A percentile compares a stretch with the other conserved stretches of the same genome.
These are phyloP conservation scores for Allacma fusca DNA, from an alignment of 2,888 invertebrate species.

Conservation along the genomic window DNA sequence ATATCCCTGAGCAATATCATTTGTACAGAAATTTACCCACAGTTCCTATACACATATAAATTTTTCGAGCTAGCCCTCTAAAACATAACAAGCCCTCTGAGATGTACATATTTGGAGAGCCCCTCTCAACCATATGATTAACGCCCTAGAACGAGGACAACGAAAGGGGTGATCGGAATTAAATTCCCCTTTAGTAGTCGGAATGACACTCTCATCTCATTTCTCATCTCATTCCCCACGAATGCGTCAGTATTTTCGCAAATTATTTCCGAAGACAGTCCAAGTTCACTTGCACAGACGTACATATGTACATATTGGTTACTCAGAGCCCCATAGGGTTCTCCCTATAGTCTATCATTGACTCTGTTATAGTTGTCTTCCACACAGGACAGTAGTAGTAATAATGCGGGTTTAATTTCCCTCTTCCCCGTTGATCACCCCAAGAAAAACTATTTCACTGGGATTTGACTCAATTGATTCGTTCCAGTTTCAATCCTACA, in stretches of 20 bases:
- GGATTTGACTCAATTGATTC: slow-evolving; percentile 11
- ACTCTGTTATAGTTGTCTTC: too few relatives aligned
- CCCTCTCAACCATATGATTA: background rate
- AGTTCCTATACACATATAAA: too few relatives aligned
- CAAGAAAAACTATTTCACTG: background rate
- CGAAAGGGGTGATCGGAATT: slow-evolving; percentile 23
- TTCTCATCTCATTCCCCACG: slow-evolving; percentile 43
- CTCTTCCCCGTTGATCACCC: too few relatives aligned
- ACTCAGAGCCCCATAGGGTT: too few relatives aligned
- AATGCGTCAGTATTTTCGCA: slow-evolving; percentile 46
- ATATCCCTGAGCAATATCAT: too few relatives aligned
- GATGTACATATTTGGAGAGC: too few relatives aligned
- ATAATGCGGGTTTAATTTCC: slow-evolving; percentile 5
- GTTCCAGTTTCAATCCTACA: background rate
- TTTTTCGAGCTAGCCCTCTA: too few relatives aligned
- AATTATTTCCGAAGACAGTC: slow-evolving; percentile 39
- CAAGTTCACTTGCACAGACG: background rate
- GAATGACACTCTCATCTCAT: slow-evolving; percentile 39
- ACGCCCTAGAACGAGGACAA: background rate
- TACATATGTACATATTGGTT: slow-evolving; percentile 16
- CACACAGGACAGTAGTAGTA: background rate
- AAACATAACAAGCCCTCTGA: too few relatives aligned
- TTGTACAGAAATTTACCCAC: too few relatives aligned
- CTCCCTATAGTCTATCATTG: too few relatives aligned
- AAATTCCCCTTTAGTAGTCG: slow-evolving; percentile 22